Evolutionary conservation across 2,113 vertebrate genomes (phyloP).

Genomic region (Pituophis catenifer): DNA sequence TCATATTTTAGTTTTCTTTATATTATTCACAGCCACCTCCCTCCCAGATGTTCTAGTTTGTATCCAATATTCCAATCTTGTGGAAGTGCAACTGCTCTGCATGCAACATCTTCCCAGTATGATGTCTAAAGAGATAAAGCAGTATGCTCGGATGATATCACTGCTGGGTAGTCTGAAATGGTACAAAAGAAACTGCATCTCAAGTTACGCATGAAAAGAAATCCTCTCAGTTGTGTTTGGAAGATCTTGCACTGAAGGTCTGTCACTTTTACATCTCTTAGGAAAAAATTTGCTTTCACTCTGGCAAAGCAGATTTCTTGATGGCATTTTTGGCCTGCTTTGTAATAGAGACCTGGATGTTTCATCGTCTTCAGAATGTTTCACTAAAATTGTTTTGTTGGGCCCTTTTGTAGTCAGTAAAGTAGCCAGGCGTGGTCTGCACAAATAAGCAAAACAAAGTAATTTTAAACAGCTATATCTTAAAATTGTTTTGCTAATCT

Average conservation of each 20-base stretch:
- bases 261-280: constrained; percentile 27
- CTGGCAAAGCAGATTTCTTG: background rate
- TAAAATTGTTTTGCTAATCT: background rate
- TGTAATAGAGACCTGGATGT: constrained; percentile 1
- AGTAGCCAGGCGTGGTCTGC: constrained; percentile 36
- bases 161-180: background rate
- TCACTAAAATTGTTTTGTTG: constrained; percentile 14
- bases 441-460: constrained; percentile 39
- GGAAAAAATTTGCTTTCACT: constrained; percentile 31
- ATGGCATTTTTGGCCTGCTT: background rate
- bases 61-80: background rate
- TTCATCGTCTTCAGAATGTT: background rate
- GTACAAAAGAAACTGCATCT: background rate
- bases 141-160: background rate
- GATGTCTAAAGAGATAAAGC: background rate
- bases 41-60: background rate
- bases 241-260: background rate
- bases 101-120: constrained; percentile 3
- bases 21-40: background rate
- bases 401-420: constrained; percentile 26
- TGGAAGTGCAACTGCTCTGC: background rate
- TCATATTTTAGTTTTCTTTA: constrained; percentile 11
- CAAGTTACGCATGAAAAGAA: constrained; percentile 1
- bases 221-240: constrained; percentile 15
- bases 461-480: constrained; percentile 4